phyloP scores from a whole-genome alignment of 2,888 invertebrate species.

The Chorisops tibialis region DNA sequence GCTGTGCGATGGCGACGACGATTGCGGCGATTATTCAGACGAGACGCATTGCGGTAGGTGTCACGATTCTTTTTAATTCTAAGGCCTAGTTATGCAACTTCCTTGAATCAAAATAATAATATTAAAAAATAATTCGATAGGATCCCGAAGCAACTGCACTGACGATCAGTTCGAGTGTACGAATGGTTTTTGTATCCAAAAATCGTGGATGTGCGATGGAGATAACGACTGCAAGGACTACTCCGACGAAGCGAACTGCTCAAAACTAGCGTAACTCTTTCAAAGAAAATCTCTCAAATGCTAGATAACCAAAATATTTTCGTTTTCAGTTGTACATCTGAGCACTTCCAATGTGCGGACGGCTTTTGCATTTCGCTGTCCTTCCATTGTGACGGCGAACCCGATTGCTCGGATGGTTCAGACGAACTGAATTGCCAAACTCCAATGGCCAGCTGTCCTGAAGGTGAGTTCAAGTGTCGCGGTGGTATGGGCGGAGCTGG shows the following conservation, averaged over 20 bases:
- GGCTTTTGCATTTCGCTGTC: conserved; percentile 70
- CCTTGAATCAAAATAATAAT: neutral
- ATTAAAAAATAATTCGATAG: conserved; percentile 37
- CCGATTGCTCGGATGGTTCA: conserved; percentile 72
- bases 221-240: conserved; percentile 79
- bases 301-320: neutral
- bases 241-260: conserved; percentile 74
- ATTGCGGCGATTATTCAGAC: conserved; percentile 77
- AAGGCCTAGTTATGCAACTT: neutral
- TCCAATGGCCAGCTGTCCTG: conserved; percentile 62
- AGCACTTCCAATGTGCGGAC: conserved; percentile 70
- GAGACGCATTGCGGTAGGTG: conserved; percentile 71
- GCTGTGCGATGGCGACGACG: conserved; percentile 78
- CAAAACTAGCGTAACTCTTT: conserved; percentile 57
- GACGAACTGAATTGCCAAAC: conserved; percentile 67
- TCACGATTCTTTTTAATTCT: neutral
- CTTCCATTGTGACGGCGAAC: conserved; percentile 73
- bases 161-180: conserved; percentile 70
- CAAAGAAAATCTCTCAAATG: neutral
- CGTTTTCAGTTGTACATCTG: conserved; percentile 62
- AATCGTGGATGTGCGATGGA: conserved; percentile 72
- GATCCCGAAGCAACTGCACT: conserved; percentile 60
- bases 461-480: conserved; percentile 73
- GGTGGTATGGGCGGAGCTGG: conserved; percentile 54
- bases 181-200: conserved; percentile 74